These are phyloP conservation scores for Lycocorax pyrrhopterus DNA, from an alignment of 2,113 vertebrate genomes.

Conservation along the genomic window DNA sequence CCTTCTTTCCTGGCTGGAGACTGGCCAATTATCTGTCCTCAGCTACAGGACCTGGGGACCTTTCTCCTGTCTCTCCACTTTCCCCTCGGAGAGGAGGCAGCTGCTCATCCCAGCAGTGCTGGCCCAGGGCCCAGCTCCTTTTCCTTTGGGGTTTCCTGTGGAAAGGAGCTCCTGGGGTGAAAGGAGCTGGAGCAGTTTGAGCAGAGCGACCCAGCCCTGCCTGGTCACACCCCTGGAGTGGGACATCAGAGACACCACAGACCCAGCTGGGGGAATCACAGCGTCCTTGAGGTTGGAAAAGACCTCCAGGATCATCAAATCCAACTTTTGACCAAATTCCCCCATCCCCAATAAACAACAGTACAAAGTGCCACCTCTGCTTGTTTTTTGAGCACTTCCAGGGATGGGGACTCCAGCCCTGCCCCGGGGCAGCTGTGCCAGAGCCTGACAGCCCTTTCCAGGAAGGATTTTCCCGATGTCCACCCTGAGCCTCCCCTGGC, in stretches of 20 bases:
- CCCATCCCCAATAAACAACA: too few relatives aligned
- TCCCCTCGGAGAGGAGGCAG: background rate
- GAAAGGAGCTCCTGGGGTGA: background rate
- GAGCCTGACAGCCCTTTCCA: background rate
- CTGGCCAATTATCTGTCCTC: background rate
- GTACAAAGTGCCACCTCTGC: background rate
- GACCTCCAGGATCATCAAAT: background rate
- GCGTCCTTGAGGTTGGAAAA: fast-evolving
- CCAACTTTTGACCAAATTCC: background rate
- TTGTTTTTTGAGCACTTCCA: background rate
- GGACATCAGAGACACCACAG: background rate
- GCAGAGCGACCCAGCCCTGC: too few relatives aligned
- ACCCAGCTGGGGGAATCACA: fast-evolving
- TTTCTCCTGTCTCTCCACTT: background rate
- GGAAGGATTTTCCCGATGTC: too few relatives aligned
- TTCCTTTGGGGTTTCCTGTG: background rate
- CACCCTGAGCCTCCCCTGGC: background rate
- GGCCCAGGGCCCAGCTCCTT: background rate
- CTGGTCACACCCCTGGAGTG: fast-evolving
- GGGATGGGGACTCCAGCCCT: too few relatives aligned
- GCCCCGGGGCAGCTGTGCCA: background rate
- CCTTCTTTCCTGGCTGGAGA: background rate
- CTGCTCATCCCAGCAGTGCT: background rate
- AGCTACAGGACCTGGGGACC: background rate
- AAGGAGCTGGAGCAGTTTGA: background rate